Base-by-base conservation (phyloP, 2,888 invertebrate species). In the Thymelicus lineola region DNA sequence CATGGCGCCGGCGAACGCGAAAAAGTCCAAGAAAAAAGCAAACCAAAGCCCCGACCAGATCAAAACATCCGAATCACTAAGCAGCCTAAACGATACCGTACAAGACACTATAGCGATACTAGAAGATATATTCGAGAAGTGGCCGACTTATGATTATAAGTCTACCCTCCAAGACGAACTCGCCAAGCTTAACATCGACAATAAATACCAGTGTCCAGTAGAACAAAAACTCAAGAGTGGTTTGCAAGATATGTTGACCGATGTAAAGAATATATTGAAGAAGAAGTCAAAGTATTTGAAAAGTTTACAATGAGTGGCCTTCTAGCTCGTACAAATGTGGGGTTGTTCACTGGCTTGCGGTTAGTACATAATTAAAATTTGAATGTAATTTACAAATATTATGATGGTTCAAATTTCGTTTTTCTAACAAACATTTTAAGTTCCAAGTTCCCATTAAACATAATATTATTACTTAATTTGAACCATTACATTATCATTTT, bases 1-100 rank as follows among this genome's bases (percentile, higher is more conserved):
- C 28, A 83, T 91, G 35, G 88, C 93, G 55, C 94, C 94, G 57
- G 77, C 94, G 60, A 89, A 88, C 83, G 78, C 88, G 48, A 95
- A 94, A 79, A 95, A 95, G 77, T 90, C 93, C 0, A 95, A 95
- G 78, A 95, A 95, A 85, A 95, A 95, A 66, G 80, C 86, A 1
- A 91, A 85, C 70, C 88, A 91, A 1, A 91, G 93, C 0, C 90
- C 91, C 0, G 94, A 93, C 72, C 93, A 94, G 55, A 76, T 89
- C 0, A 83, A 89, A 74, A 90, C 89, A 0, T 72, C 81, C 0
- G 83, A 89, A 72, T 75, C 86, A 0, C 78, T 93, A 20, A 82
- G 82, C 77, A 77, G 83, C 72, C 81, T 92, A 14, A 92, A 90
- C 79, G 81, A 83, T 7, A 79, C 84, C 0, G 84, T 91, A 0